Evolutionary conservation across 1,140 invertebrate species (phyloP).

Genomic region (Chironomus tepperi): DNA sequence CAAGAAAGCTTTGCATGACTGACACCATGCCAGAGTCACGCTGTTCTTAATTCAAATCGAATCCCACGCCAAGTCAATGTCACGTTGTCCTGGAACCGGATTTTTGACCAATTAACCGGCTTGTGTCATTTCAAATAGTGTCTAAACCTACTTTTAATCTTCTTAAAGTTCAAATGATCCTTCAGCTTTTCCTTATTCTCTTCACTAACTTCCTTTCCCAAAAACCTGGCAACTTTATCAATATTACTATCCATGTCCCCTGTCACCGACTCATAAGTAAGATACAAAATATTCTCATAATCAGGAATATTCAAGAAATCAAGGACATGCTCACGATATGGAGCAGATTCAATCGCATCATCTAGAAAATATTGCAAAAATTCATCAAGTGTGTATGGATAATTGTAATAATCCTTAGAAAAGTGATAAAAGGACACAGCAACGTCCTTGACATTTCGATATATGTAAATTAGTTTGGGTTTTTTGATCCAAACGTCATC

Average conservation of each 20-base stretch:
- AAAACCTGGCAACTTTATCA: slow-evolving; percentile 47
- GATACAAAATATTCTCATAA: slow-evolving; percentile 48
- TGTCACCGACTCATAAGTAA: slow-evolving; percentile 61
- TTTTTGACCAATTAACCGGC: no score
- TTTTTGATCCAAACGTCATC: slow-evolving; percentile 44
- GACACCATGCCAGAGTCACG: no score
- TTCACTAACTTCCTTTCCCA: slow-evolving; percentile 44
- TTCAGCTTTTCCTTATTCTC: slow-evolving; percentile 44
- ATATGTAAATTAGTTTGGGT: slow-evolving; percentile 65
- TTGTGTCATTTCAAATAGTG: no score
- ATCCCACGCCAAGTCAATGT: no score
- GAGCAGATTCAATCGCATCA: slow-evolving; percentile 47
- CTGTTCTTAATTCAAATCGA: no score
- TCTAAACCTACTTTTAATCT: slow-evolving; percentile 53
- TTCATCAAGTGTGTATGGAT: slow-evolving; percentile 51
- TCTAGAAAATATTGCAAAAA: slow-evolving; percentile 55
- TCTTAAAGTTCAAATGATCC: slow-evolving; percentile 50
- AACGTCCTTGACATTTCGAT: slow-evolving; percentile 72
- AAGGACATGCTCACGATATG: slow-evolving; percentile 52
- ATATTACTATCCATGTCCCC: slow-evolving; percentile 52
- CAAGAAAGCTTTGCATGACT: no score
- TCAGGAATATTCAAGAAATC: slow-evolving; percentile 49
- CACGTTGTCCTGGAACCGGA: no score
- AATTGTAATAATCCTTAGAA: slow-evolving; percentile 51
- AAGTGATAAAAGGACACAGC: slow-evolving; percentile 47